A percentile compares a stretch with the other conserved stretches of the same genome.
Conservation (phyloP, 2,797 vertebrate species). For the Enteromius anoplus region DNA sequence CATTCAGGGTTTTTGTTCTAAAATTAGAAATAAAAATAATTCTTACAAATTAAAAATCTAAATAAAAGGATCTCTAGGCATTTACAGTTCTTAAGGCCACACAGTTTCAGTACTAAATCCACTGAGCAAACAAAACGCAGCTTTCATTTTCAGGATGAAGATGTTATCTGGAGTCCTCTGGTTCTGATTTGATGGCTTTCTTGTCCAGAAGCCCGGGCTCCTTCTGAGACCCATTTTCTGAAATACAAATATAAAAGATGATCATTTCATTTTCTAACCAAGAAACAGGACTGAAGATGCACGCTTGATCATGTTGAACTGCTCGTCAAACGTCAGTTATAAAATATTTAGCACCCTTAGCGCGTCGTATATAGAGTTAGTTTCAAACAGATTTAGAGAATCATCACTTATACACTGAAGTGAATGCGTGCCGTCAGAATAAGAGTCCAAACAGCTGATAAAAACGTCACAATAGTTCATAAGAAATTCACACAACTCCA, state of each 20-base stretch:
- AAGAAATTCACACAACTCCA: neutral
- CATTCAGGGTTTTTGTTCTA: neutral
- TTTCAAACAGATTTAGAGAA: neutral
- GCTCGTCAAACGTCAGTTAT: neutral
- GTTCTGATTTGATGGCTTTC: slow-evolving; percentile 95
- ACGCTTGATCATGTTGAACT: neutral
- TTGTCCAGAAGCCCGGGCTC: slow-evolving; percentile 83
- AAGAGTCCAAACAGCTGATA: neutral
- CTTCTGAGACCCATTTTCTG: slow-evolving; percentile 91
- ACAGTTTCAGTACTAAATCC: slow-evolving; percentile 26
- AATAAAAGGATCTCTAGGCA: slow-evolving; percentile 43
- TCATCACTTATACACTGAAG: neutral
- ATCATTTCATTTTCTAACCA: neutral
- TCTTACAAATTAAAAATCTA: slow-evolving; percentile 10
- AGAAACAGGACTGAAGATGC: neutral
- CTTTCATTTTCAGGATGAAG: slow-evolving; percentile 7
- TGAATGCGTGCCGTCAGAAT: neutral
- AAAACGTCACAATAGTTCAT: neutral
- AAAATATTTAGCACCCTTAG: neutral
- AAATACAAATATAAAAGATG: slow-evolving; percentile 45
- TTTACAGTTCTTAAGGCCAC: slow-evolving; percentile 47
- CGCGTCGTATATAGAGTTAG: too few species aligned
- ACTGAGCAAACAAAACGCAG: slow-evolving; percentile 22
- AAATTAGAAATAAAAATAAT: slow-evolving; percentile 30
- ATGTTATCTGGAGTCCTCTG: slow-evolving; percentile 95